Percentiles rank a stretch among this genome's conserved stretches.
Evolutionary conservation across 2,113 vertebrate genomes (phyloP).

Genomic region (Gallinago media): DNA sequence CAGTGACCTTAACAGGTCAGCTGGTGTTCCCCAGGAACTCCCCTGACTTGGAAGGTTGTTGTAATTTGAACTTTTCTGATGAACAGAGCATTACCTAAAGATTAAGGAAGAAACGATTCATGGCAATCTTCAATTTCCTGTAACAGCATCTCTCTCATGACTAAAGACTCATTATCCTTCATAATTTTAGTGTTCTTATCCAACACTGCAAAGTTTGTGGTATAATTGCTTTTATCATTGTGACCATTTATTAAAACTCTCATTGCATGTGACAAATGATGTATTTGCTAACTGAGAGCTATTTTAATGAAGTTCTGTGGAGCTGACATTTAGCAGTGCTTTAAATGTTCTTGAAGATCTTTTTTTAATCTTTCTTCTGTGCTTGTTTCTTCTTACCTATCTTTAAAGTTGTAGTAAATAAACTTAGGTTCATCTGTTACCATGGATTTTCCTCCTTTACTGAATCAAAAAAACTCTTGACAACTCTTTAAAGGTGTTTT

Average conservation of each 20-base stretch:
- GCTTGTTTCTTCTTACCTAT: background rate
- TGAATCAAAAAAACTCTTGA: background rate
- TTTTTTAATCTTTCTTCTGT: background rate
- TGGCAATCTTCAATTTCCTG: background rate
- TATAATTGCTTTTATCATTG: constrained; percentile 1
- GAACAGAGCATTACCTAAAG: background rate
- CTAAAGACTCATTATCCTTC: background rate
- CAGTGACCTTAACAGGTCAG: background rate
- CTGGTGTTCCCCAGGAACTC: background rate
- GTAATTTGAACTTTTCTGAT: background rate
- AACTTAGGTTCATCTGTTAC: background rate
- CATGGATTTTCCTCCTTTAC: background rate
- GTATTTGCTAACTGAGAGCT: background rate
- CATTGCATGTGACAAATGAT: background rate
- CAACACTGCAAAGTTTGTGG: background rate
- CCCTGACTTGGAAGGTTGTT: background rate
- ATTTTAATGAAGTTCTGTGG: background rate
- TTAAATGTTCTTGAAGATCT: background rate
- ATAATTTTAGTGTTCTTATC: background rate
- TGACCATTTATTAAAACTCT: background rate
- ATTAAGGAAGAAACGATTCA: background rate
- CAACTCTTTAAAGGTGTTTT: background rate
- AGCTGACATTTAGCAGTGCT: background rate
- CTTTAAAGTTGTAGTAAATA: constrained; percentile 7
- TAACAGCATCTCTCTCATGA: background rate